These are phyloP conservation scores for Poeciliopsis gracilis DNA, from an alignment of 2,797 vertebrate species.

Conservation along the genomic window DNA sequence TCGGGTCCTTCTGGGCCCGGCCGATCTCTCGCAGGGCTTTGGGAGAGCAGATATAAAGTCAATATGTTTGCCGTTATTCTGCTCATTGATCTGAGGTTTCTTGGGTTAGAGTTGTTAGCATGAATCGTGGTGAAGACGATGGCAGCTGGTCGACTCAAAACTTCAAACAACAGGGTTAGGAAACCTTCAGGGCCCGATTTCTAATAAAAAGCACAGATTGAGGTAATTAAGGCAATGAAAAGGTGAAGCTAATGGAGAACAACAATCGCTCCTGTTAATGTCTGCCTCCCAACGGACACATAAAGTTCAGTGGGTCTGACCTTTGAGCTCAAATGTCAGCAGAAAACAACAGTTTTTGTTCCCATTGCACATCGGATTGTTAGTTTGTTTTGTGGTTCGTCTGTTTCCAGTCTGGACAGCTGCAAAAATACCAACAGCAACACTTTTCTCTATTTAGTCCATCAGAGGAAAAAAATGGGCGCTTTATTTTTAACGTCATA, in stretches of 20 bases:
- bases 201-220: not conserved
- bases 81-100: slow-evolving; percentile 1
- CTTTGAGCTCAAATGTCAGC: slow-evolving; percentile 43
- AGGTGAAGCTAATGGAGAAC: slow-evolving; percentile 8
- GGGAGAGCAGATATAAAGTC: not conserved
- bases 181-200: not conserved
- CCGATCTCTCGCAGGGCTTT: not conserved
- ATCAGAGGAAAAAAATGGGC: too few species aligned
- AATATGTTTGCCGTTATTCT: not conserved
- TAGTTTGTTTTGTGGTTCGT: not conserved
- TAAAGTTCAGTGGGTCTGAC: slow-evolving; percentile 36
- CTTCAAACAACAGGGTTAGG: not conserved
- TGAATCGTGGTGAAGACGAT: not conserved
- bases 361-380: not conserved
- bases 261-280: slow-evolving; percentile 20
- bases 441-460: too few species aligned
- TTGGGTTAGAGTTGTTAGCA: not conserved
- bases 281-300: slow-evolving; percentile 30
- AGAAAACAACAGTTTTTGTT: slow-evolving; percentile 17
- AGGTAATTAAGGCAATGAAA: not conserved
- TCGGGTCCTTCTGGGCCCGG: not conserved
- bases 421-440: too few species aligned
- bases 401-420: not conserved
- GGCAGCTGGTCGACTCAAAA: not conserved
- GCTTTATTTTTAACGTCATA: too few species aligned